Percentiles rank a stretch among this genome's conserved stretches.
Evolutionary conservation across 1,140 invertebrate species (phyloP).

Genomic region (Nasonia vitripennis): DNA sequence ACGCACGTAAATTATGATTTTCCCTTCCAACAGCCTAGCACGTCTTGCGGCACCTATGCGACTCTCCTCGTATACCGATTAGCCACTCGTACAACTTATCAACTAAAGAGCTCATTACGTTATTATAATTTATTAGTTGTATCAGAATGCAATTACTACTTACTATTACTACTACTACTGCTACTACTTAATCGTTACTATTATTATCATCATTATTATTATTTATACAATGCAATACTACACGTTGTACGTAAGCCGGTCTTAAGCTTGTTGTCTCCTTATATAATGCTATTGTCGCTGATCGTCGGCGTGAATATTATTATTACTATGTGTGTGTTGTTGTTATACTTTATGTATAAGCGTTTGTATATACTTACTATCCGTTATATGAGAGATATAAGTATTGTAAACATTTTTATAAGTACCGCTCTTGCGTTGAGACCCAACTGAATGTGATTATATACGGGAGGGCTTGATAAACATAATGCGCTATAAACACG

Average conservation of each 20-base stretch:
- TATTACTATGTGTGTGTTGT: constrained; percentile 58
- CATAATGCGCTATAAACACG: constrained; percentile 13
- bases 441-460: constrained; percentile 66
- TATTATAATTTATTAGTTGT: constrained; percentile 57
- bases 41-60: constrained; percentile 74
- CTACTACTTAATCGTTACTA: constrained; percentile 54
- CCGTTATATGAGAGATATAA: constrained; percentile 67
- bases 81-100: constrained; percentile 70
- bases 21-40: constrained; percentile 77
- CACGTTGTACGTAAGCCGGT: constrained; percentile 68
- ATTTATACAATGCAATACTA: constrained; percentile 60
- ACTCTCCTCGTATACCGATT: constrained; percentile 74
- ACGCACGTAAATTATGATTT: constrained; percentile 76
- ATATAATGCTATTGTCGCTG: constrained; percentile 59
- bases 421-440: constrained; percentile 31
- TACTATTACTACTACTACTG: constrained; percentile 50
- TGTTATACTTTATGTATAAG: constrained; percentile 71
- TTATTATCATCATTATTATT: constrained; percentile 63
- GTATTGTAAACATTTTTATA: constrained; percentile 74
- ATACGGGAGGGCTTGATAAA: constrained; percentile 17
- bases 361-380: constrained; percentile 70
- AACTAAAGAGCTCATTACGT: constrained; percentile 60
- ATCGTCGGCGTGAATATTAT: constrained; percentile 41
- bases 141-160: constrained; percentile 68
- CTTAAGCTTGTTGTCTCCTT: constrained; percentile 67